Base-by-base conservation (phyloP, 2,888 invertebrate genomes). In the Neuroscelio doddi region DNA sequence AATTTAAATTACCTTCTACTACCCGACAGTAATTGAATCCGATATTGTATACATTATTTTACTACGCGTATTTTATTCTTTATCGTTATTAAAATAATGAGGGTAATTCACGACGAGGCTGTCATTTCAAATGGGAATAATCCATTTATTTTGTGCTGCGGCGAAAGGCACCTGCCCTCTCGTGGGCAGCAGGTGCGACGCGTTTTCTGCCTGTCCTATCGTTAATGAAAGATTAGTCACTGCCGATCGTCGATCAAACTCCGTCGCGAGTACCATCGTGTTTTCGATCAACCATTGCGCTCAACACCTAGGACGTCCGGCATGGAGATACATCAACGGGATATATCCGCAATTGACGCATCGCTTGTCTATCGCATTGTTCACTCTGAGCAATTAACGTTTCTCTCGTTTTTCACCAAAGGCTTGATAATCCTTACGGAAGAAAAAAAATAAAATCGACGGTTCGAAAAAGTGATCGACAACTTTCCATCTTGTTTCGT, bases 141-240 rank as follows among this genome's bases (percentile, higher is more conserved):
- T 64, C 45, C 50, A 53, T 58, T 57, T 42, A 27, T 45, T n/a
- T 32, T 15, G 42, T 36, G 30, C 24, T 15, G 41, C 41, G 26
- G 29, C 21, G 16, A 16, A 24, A 39, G 45, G 56, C 68, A 65
- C 65, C 68, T 68, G 65, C 56, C 53, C 47, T 53, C 55, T 49
- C 49, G 47, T 38, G 63, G 50, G 56, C 39, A 64, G 58, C 68
- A 68, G 68, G 68, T 68, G 65, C 52, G 38, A 12, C 69, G 52
- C 39, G 58, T 67, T 76, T 76, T 76, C 69, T 41, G 51, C 9
- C 51, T 57, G 38, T 41, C 57, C 58, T 53, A 63, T 64, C 70
- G 67, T 59, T 75, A 77, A 76, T 72, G 74, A 76, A 71, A 78
- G 78, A 81, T 82, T 80, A 80, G 75, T 78, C 74, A 74, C 64